Evolutionary conservation across 2,113 vertebrate species (phyloP).

Genomic region (Maccullochella peelii): DNA sequence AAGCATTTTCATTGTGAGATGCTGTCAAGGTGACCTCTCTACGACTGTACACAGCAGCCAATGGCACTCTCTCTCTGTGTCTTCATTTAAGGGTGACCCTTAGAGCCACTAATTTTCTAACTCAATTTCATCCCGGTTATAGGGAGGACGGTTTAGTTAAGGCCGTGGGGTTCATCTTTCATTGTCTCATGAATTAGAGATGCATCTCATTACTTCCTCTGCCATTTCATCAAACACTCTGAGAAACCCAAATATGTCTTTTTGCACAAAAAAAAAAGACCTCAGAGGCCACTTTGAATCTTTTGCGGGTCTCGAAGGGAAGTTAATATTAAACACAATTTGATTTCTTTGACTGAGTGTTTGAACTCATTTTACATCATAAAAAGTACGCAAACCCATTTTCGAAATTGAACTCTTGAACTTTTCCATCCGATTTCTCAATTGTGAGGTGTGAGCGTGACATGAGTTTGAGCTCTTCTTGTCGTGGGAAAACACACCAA

Average conservation of each 20-base stretch:
- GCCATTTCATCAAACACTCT: slow-evolving; percentile 57
- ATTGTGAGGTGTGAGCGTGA: slow-evolving; percentile 3
- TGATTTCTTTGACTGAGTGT: background rate
- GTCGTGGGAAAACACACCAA: slow-evolving; percentile 65
- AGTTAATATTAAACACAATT: background rate
- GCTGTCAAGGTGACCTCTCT: slow-evolving; percentile 39
- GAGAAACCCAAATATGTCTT: slow-evolving; percentile 61
- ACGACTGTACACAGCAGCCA: background rate
- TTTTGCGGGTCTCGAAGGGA: rapidly evolving
- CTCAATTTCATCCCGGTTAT: slow-evolving; percentile 1
- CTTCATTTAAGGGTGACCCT: slow-evolving; percentile 13
- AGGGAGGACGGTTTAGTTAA: slow-evolving; percentile 18
- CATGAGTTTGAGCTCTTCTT: slow-evolving; percentile 19
- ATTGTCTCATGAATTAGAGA: slow-evolving; percentile 70
- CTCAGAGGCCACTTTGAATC: slow-evolving; percentile 1
- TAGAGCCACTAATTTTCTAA: slow-evolving; percentile 14
- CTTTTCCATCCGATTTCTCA: slow-evolving; percentile 12
- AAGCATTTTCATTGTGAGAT: slow-evolving; percentile 8
- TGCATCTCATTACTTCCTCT: slow-evolving; percentile 62
- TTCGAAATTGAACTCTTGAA: background rate
- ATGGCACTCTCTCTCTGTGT: slow-evolving; percentile 6
- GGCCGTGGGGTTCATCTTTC: slow-evolving; percentile 29
- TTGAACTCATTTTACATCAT: background rate
- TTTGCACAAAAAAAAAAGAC: slow-evolving; percentile 34
- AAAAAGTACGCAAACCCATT: background rate